Evolutionary conservation across 1,140 invertebrate genomes (phyloP).

Genomic region (Colletes gigas): DNA sequence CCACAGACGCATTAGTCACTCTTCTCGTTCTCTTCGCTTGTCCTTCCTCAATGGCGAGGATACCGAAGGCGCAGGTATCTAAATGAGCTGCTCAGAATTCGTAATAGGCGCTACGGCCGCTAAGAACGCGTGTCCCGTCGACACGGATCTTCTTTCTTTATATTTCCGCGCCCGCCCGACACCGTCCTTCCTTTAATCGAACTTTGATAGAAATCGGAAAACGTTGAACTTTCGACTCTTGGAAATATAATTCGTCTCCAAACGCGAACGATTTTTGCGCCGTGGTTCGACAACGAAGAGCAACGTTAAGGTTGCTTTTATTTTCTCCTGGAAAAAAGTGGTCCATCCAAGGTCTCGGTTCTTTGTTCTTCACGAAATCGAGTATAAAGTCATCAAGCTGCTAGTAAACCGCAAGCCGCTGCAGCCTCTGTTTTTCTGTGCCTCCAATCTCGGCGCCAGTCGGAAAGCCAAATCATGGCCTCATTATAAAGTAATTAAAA

Average conservation of each 20-base stretch:
- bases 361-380: constrained; percentile 57
- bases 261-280: background rate
- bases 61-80: constrained; percentile 62
- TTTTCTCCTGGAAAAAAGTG: constrained; percentile 36
- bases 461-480: constrained; percentile 77
- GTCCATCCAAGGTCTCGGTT: constrained; percentile 23
- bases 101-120: constrained; percentile 73
- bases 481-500: constrained; percentile 82
- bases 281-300: background rate
- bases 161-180: background rate
- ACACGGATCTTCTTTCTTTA: background rate
- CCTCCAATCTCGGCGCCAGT: constrained; percentile 70
- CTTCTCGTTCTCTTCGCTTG: constrained; percentile 66
- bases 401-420: constrained; percentile 53
- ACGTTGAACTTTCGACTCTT: background rate
- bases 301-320: background rate
- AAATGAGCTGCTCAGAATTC: constrained; percentile 80
- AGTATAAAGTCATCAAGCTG: constrained; percentile 68
- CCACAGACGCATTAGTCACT: constrained; percentile 82
- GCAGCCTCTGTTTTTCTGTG: constrained; percentile 51
- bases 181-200: background rate
- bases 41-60: constrained; percentile 30
- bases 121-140: constrained; percentile 71
- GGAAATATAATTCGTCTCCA: too few species aligned
- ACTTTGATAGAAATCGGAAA: background rate